These are phyloP conservation scores for Oxycera nigricornis DNA, from an alignment of 2,888 invertebrate genomes.

Conservation along the genomic window DNA sequence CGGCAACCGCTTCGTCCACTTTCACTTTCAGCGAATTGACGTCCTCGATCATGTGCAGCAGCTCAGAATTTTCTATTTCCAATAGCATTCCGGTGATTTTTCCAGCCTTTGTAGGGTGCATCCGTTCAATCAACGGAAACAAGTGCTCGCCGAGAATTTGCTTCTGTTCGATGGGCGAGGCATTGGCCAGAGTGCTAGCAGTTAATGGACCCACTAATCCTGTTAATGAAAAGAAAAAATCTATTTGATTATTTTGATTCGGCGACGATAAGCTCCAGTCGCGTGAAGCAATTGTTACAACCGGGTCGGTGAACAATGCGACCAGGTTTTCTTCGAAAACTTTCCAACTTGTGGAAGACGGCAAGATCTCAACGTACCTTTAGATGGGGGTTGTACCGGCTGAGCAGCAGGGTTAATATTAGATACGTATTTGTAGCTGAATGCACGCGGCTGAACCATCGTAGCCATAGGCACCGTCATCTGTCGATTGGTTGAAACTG, in stretches of 20 bases:
- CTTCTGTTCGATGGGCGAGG: conserved; percentile 95
- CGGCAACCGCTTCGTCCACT: conserved; percentile 98
- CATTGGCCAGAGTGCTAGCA: conserved; percentile 95
- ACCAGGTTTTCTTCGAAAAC: no score
- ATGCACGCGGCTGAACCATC: conserved; percentile 71
- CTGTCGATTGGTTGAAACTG: conserved; percentile 57
- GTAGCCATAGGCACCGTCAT: conserved; percentile 75
- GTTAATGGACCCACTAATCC: conserved; percentile 96
- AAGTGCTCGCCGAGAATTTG: conserved; percentile 99
- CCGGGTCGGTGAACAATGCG: no score
- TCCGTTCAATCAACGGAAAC: conserved; percentile 94
- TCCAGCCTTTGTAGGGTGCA: conserved; percentile 93
- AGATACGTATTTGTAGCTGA: conserved; percentile 87
- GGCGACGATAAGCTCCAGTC: conserved; percentile 52
- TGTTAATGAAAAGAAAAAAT: conserved; percentile 8
- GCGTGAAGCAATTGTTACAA: conserved; percentile 83
- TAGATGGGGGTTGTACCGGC: conserved; percentile 55
- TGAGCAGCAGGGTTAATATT: conserved; percentile 82
- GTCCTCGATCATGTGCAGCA: conserved; percentile 97
- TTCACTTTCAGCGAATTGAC: conserved; percentile 94
- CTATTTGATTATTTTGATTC: background rate
- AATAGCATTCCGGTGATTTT: conserved; percentile 99
- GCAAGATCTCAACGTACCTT: no score
- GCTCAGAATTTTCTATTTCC: conserved; percentile 98
- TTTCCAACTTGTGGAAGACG: no score